Conservation (phyloP, 2,113 vertebrate species). For the Pseudorasbora parva region DNA sequence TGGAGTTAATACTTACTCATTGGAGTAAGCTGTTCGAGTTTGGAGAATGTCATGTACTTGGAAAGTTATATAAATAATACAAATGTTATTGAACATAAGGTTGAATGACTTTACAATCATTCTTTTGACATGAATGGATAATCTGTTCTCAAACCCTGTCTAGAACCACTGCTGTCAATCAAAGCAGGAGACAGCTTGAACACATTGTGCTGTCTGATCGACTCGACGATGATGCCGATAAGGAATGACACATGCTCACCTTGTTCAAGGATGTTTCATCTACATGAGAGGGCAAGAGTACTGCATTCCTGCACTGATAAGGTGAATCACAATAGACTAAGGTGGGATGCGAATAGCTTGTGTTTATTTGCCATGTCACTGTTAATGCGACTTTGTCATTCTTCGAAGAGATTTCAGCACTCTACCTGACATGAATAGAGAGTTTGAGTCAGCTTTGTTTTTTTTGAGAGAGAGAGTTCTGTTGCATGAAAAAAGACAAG, state of each 20-base stretch:
- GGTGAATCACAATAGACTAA: neutral
- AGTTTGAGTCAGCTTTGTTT: neutral
- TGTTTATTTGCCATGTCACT: neutral
- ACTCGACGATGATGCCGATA: neutral
- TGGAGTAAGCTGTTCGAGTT: too few species aligned
- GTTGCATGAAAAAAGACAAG: too few species aligned
- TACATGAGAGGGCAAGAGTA: neutral
- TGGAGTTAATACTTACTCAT: too few species aligned
- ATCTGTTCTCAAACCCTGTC: neutral
- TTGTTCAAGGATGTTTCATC: conserved; percentile 13
- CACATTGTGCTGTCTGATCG: neutral
- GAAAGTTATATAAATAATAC: too few species aligned
- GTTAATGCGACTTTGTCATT: neutral
- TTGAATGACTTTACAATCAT: neutral
- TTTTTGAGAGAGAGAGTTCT: neutral
- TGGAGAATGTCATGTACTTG: too few species aligned
- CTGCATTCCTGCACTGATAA: neutral
- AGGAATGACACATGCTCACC: neutral
- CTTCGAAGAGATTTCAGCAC: neutral
- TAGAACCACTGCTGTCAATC: neutral
- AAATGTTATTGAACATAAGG: neutral
- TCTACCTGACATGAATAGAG: neutral
- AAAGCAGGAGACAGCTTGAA: neutral
- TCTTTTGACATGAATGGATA: neutral
- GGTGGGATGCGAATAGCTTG: neutral